Percentiles rank a stretch among this genome's conserved stretches.
Evolutionary conservation across 2,888 invertebrate genomes (phyloP).

Genomic region (Aphodius sticticus): DNA sequence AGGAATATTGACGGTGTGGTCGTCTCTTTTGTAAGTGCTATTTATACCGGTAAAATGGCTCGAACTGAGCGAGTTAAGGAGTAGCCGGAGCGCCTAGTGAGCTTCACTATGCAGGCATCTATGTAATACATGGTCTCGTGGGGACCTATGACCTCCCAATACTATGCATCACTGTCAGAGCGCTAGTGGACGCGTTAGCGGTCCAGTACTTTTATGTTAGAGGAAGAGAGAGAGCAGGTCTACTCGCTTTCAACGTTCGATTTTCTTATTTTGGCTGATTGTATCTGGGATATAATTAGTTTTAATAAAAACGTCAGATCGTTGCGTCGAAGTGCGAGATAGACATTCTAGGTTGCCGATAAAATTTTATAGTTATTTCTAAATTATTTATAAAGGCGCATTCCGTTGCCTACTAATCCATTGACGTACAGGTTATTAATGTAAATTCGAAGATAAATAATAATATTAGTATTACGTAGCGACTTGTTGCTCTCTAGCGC

Average conservation of each 20-base stretch:
- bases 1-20: not conserved
- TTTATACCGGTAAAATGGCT: conserved; percentile 11
- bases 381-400: not conserved
- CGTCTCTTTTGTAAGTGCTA: conserved; percentile 17
- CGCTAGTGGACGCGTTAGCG: not conserved
- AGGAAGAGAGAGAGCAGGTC: not conserved
- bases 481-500: not conserved
- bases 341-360: not conserved
- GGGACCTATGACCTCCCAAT: conserved; percentile 31
- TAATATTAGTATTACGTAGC: not conserved
- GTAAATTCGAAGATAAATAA: not conserved
- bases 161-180: conserved; percentile 33
- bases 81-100: conserved; percentile 18
- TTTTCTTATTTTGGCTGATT: not conserved
- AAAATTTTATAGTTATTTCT: not conserved
- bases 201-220: not conserved
- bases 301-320: not conserved
- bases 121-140: conserved; percentile 26
- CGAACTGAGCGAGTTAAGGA: conserved; percentile 17
- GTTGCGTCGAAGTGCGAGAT: not conserved
- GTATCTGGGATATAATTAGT: not conserved
- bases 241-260: not conserved
- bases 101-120: conserved; percentile 15
- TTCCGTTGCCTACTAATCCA: not conserved
- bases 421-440: not conserved